phyloP scores from a whole-genome alignment of 2,888 invertebrate genomes.

The Coenonympha glycerion region DNA sequence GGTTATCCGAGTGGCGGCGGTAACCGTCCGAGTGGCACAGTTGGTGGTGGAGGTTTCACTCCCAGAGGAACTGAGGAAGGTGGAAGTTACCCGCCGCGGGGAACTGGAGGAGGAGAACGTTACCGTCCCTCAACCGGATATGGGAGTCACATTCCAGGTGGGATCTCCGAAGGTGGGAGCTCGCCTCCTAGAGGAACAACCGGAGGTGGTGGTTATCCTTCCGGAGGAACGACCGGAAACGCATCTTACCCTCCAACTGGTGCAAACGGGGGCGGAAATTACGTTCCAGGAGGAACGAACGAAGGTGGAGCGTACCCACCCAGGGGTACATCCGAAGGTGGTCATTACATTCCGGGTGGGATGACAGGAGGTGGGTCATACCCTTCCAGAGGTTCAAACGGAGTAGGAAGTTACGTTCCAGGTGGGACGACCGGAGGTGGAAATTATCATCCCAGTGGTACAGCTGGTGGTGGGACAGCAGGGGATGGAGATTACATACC shows the following conservation, averaged over 20 bases:
- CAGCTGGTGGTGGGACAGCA: background rate
- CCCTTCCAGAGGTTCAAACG: background rate
- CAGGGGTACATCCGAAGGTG: background rate
- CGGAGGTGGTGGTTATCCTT: background rate
- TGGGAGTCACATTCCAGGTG: background rate
- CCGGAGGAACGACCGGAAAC: background rate
- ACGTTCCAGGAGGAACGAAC: constrained; percentile 12
- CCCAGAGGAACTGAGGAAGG: background rate
- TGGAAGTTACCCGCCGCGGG: background rate
- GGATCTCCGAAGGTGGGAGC: background rate
- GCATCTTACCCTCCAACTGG: constrained; percentile 8
- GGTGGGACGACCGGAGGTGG: background rate
- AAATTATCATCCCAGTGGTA: background rate
- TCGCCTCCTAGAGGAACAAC: background rate
- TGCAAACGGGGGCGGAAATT: constrained; percentile 5
- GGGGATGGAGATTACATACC: background rate
- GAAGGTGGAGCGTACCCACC: constrained; percentile 6
- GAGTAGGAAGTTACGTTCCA: background rate
- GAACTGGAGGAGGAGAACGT: background rate
- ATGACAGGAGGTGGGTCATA: background rate
- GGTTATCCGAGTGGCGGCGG: constrained; percentile 19
- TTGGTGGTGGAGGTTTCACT: constrained; percentile 17
- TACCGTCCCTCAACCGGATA: constrained; percentile 1
- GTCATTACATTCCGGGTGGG: constrained; percentile 7
- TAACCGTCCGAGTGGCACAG: too few species aligned